A percentile compares a stretch with the other conserved stretches of the same genome.
phyloP scores from a whole-genome alignment of 2,888 invertebrate genomes.

The Phortica magna region DNA sequence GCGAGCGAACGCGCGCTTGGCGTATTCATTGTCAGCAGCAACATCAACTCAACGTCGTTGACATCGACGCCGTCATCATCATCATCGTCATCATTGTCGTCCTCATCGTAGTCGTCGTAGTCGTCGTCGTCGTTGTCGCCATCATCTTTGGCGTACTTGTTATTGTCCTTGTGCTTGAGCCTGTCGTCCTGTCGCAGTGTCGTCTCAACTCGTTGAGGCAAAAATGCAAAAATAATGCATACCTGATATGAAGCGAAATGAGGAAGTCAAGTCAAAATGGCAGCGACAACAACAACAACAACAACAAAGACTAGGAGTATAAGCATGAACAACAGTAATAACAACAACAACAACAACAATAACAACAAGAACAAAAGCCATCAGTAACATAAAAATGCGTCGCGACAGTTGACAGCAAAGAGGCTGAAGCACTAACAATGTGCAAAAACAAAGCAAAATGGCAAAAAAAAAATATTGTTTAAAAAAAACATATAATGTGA shows the following conservation, averaged over 20 bases:
- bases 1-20: conserved; percentile 28
- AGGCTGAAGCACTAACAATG: conserved; percentile 40
- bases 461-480: background rate
- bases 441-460: background rate
- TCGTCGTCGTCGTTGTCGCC: background rate
- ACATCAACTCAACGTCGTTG: background rate
- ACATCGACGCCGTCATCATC: background rate
- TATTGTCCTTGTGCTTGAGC: conserved; percentile 31
- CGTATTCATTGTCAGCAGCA: conserved; percentile 32
- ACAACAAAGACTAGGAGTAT: conserved; percentile 45
- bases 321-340: background rate
- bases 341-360: conserved; percentile 54
- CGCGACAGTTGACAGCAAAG: conserved; percentile 68
- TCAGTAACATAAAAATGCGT: conserved; percentile 55
- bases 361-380: conserved; percentile 28
- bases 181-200: background rate
- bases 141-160: background rate
- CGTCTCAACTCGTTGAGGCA: conserved; percentile 21
- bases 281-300: conserved; percentile 43
- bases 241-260: conserved; percentile 51
- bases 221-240: conserved; percentile 61
- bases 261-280: conserved; percentile 50
- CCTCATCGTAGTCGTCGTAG: conserved; percentile 36
- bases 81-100: background rate
- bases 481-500: background rate